These are phyloP conservation scores for Pseudorhombus dupliciocellatus DNA, from an alignment of 2,113 vertebrate species.

Conservation along the genomic window DNA sequence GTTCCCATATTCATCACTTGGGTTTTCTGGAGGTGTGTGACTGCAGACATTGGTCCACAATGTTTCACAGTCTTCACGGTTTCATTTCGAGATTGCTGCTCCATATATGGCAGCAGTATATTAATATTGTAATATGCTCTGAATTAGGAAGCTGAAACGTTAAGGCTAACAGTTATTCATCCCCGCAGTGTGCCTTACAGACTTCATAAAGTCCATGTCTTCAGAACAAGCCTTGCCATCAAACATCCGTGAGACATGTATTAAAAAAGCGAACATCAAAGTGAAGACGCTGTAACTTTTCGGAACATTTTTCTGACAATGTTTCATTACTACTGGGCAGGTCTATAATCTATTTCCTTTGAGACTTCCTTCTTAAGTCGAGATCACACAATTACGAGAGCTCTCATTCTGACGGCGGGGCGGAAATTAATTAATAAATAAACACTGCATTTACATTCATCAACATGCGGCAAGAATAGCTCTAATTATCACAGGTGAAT, in stretches of 20 bases:
- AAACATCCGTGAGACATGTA: constrained; percentile 50
- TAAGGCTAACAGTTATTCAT: constrained; percentile 21
- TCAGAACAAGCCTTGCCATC: constrained; percentile 38
- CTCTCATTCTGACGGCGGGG: constrained; percentile 63
- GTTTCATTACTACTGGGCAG: constrained; percentile 73
- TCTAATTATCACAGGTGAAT: constrained; percentile 84
- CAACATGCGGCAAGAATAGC: constrained; percentile 80
- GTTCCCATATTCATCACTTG: background rate
- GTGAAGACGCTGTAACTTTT: constrained; percentile 66
- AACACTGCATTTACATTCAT: constrained; percentile 77
- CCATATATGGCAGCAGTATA: background rate
- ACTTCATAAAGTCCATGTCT: constrained; percentile 34
- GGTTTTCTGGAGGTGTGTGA: background rate
- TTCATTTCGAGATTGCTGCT: background rate
- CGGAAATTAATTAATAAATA: constrained; percentile 79
- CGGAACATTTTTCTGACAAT: constrained; percentile 71
- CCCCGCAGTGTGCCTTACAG: constrained; percentile 8
- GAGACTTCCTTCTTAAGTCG: constrained; percentile 74
- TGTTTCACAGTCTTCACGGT: background rate
- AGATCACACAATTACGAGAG: constrained; percentile 76
- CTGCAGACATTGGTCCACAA: background rate
- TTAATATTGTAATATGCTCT: constrained; percentile 23
- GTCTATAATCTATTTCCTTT: constrained; percentile 79
- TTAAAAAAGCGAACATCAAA: constrained; percentile 66
- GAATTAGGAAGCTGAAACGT: constrained; percentile 8